These are phyloP conservation scores for Enoplosus armatus DNA, from an alignment of 2,797 vertebrate genomes.

Conservation along the genomic window DNA sequence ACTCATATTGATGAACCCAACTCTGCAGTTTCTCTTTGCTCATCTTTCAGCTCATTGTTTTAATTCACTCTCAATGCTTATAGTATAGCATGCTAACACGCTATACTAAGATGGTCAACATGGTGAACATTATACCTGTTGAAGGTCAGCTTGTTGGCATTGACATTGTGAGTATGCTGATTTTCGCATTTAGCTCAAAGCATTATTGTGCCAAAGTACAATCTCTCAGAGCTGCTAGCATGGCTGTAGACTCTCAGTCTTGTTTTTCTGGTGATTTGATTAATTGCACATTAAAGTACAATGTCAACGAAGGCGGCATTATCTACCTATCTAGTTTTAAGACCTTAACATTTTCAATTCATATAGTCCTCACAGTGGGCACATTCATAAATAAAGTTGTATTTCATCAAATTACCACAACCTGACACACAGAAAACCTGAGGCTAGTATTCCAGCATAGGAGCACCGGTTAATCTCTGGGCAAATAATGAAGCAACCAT, in stretches of 20 bases:
- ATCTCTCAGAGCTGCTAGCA: not conserved
- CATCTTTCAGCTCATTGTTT: not conserved
- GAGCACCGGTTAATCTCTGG: slow-evolving; percentile 26
- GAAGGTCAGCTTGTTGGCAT: not conserved
- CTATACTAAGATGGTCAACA: too few species aligned
- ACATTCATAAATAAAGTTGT: slow-evolving; percentile 20
- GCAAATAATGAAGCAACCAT: slow-evolving; percentile 41
- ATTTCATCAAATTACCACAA: slow-evolving; percentile 12
- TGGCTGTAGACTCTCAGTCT: not conserved
- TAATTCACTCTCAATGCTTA: not conserved
- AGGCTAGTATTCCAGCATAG: not conserved
- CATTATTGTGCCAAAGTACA: not conserved
- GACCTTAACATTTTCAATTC: not conserved
- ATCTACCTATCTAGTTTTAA: not conserved
- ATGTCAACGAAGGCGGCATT: too few species aligned
- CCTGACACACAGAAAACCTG: not conserved
- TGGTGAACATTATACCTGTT: not conserved
- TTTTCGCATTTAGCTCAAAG: not conserved
- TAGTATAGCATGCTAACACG: too few species aligned
- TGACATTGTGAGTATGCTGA: not conserved
- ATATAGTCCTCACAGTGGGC: not conserved
- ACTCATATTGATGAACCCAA: not conserved
- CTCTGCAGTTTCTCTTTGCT: not conserved
- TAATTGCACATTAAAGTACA: not conserved
- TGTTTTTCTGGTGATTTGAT: not conserved